phyloP scores from a whole-genome alignment of 2,888 invertebrate species.

The Tenthredo scrophulariae region DNA sequence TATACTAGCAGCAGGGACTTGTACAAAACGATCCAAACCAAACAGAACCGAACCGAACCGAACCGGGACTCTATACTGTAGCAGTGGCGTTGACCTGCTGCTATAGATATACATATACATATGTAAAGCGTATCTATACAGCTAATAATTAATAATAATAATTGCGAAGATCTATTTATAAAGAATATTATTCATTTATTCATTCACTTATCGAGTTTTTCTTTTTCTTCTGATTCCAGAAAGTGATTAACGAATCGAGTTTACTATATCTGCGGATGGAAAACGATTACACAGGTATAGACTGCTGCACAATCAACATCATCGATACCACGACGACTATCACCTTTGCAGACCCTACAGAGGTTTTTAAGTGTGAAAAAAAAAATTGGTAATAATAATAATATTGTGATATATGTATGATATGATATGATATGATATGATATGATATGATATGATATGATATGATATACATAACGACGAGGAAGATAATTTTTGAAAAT shows the following conservation, averaged over 20 bases:
- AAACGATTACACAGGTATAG: neutral
- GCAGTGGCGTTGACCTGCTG: neutral
- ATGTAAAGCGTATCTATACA: neutral
- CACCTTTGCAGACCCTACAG: neutral
- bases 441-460: too few relatives aligned
- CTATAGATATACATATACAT: neutral
- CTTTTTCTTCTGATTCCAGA: constrained; percentile 7
- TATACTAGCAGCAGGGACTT: neutral
- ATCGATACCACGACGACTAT: neutral
- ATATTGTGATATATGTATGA: too few relatives aligned
- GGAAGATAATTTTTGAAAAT: neutral
- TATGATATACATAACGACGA: neutral
- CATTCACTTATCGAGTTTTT: too few relatives aligned
- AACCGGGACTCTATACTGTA: neutral
- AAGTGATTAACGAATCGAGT: constrained; percentile 3
- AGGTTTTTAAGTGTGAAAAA: neutral
- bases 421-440: too few relatives aligned
- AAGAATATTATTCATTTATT: too few relatives aligned
- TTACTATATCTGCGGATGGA: constrained; percentile 9
- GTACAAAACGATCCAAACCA: neutral
- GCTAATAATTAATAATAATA: neutral
- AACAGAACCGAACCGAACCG: neutral
- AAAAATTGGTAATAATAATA: constrained; percentile 7
- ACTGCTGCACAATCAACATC: constrained; percentile 2
- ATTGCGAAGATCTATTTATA: too few relatives aligned